Percentiles rank a stretch among this genome's conserved stretches.
These are phyloP conservation scores for Oreonectes daqikongensis DNA, from an alignment of 2,797 vertebrate species.

Conservation along the genomic window DNA sequence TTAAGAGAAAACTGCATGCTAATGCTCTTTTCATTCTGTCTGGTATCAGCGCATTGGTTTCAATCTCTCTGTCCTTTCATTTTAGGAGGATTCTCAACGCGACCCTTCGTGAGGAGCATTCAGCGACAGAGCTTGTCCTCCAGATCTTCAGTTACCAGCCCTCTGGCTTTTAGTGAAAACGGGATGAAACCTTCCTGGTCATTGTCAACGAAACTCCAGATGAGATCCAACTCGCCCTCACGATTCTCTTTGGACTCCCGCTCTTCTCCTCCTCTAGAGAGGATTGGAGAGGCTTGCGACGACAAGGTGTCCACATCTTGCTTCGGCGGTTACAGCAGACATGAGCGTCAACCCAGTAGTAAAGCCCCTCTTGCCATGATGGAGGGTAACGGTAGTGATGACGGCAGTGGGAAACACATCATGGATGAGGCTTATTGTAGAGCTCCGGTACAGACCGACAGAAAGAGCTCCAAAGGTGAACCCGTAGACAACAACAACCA, in stretches of 20 bases:
- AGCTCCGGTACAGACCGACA: slow-evolving; percentile 78
- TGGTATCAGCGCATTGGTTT: slow-evolving; percentile 53
- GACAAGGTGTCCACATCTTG: slow-evolving; percentile 94
- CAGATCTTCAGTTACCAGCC: slow-evolving; percentile 92
- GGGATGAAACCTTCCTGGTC: slow-evolving; percentile 91
- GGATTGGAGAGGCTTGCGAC: slow-evolving; percentile 89
- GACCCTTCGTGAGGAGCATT: slow-evolving; percentile 95
- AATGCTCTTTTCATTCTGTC: slow-evolving; percentile 56
- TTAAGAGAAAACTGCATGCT: slow-evolving; percentile 62
- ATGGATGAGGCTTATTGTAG: slow-evolving; percentile 77
- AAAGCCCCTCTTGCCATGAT: slow-evolving; percentile 90
- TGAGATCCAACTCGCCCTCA: slow-evolving; percentile 91
- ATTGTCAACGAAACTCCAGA: slow-evolving; percentile 90
- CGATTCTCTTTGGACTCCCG: slow-evolving; percentile 95
- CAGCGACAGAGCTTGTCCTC: slow-evolving; percentile 94
- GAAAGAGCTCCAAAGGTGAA: slow-evolving; percentile 76
- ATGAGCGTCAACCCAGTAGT: slow-evolving; percentile 82
- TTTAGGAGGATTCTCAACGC: slow-evolving; percentile 93
- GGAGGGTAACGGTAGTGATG: slow-evolving; percentile 85
- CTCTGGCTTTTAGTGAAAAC: slow-evolving; percentile 87
- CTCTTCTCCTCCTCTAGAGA: slow-evolving; percentile 88
- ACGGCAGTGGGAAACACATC: slow-evolving; percentile 74
- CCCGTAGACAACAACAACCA: slow-evolving; percentile 93
- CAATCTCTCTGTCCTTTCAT: slow-evolving; percentile 45
- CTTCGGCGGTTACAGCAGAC: slow-evolving; percentile 84